A percentile compares a stretch with the other conserved stretches of the same genome.
Conservation (phyloP, 2,888 invertebrate genomes). For the Galerucella nymphaeae region DNA sequence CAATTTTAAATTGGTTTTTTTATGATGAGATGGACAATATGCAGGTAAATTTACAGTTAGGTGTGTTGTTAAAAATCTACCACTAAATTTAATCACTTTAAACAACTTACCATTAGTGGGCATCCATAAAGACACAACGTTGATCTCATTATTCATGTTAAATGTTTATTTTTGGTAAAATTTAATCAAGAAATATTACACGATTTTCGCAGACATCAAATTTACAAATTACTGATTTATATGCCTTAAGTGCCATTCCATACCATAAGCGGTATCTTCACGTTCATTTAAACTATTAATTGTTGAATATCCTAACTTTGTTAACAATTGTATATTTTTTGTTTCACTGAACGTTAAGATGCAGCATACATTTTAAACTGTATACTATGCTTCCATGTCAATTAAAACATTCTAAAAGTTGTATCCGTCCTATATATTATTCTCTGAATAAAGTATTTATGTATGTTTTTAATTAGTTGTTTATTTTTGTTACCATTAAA, state of each 20-base stretch:
- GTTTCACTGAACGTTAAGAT: background rate
- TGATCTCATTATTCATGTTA: too few relatives aligned
- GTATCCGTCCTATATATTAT: constrained; percentile 41
- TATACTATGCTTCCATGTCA: constrained; percentile 17
- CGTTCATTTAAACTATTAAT: background rate
- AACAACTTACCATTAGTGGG: too few relatives aligned
- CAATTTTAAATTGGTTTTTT: background rate
- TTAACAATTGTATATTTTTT: too few relatives aligned
- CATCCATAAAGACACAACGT: too few relatives aligned
- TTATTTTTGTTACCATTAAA: constrained; percentile 7
- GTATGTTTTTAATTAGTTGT: constrained; percentile 36
- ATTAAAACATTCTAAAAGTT: constrained; percentile 30
- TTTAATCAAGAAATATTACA: background rate
- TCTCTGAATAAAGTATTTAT: constrained; percentile 41
- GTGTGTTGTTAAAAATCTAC: too few relatives aligned
- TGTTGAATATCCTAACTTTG: too few relatives aligned
- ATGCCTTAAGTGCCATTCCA: constrained; percentile 20
- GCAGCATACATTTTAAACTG: background rate
- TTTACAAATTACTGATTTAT: background rate
- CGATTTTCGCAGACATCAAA: background rate
- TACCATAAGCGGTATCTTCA: background rate
- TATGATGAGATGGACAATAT: background rate
- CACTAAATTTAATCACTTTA: too few relatives aligned
- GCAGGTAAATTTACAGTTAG: background rate
- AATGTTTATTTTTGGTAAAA: too few relatives aligned